phyloP scores from a whole-genome alignment of 2,113 vertebrate genomes.

The Elanoides forficatus region DNA sequence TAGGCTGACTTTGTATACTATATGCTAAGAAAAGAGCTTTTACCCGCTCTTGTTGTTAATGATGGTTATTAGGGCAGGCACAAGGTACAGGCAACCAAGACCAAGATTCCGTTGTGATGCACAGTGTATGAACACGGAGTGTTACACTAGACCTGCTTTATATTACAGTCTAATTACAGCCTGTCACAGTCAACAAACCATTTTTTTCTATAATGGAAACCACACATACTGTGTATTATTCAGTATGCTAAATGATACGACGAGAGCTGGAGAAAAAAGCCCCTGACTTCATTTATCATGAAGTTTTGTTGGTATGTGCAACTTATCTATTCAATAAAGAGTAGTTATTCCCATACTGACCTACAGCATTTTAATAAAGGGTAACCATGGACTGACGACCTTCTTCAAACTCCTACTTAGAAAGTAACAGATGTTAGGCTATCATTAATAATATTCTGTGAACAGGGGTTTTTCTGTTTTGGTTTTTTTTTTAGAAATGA shows the following conservation, averaged over 20 bases:
- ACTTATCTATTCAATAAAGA: neutral
- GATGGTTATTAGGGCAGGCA: neutral
- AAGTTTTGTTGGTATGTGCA: neutral
- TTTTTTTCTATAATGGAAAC: neutral
- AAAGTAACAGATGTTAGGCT: neutral
- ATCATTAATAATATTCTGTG: neutral
- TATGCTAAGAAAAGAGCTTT: neutral
- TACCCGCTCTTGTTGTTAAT: neutral
- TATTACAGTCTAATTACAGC: slow-evolving; percentile 12
- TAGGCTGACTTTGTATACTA: neutral
- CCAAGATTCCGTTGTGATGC: neutral
- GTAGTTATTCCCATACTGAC: neutral
- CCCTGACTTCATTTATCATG: neutral
- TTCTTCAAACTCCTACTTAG: neutral
- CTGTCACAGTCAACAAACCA: neutral
- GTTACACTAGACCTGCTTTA: neutral
- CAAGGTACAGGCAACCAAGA: neutral
- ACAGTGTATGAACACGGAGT: neutral
- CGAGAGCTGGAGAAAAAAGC: neutral
- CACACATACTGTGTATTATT: neutral
- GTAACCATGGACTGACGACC: neutral
- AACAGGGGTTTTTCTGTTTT: neutral
- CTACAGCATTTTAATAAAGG: slow-evolving; percentile 18
- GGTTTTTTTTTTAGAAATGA: neutral
- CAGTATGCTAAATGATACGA: neutral